A percentile compares a stretch with the other conserved stretches of the same genome.
phyloP scores from a whole-genome alignment of 2,888 invertebrate genomes.

The Diarsia rubi region DNA sequence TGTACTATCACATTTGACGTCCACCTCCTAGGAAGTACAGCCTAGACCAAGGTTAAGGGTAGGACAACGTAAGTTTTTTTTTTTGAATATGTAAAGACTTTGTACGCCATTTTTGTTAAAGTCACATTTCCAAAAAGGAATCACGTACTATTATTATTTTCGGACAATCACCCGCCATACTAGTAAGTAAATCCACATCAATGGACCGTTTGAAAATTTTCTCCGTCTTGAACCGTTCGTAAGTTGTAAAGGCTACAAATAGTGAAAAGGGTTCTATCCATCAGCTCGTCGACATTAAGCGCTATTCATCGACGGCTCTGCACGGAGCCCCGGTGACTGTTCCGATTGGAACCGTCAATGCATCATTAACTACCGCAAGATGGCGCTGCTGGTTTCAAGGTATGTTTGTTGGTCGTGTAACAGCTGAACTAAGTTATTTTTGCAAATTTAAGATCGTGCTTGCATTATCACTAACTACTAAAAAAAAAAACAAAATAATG shows the following conservation, averaged over 20 bases:
- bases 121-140: not conserved
- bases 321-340: slow-evolving; percentile 10
- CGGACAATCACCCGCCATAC: not conserved
- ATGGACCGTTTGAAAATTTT: slow-evolving; percentile 36
- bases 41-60: not conserved
- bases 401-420: not conserved
- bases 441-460: not conserved
- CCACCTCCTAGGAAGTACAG: not conserved
- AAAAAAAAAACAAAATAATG: not conserved
- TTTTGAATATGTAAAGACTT: not conserved
- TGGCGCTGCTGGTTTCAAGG: slow-evolving; percentile 16
- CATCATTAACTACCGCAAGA: slow-evolving; percentile 51
- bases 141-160: not conserved
- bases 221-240: slow-evolving; percentile 35
- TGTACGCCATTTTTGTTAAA: not conserved
- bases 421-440: not conserved
- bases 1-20: not conserved
- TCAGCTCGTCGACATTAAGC: slow-evolving; percentile 57
- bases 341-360: slow-evolving; percentile 55
- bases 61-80: not conserved
- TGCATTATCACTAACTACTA: not conserved
- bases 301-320: slow-evolving; percentile 62
- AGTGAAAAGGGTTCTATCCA: slow-evolving; percentile 56
- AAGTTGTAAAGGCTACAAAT: slow-evolving; percentile 57
- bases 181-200: not conserved